phyloP scores from a whole-genome alignment of 2,797 vertebrate species.

The Xiphophorus birchmanni region DNA sequence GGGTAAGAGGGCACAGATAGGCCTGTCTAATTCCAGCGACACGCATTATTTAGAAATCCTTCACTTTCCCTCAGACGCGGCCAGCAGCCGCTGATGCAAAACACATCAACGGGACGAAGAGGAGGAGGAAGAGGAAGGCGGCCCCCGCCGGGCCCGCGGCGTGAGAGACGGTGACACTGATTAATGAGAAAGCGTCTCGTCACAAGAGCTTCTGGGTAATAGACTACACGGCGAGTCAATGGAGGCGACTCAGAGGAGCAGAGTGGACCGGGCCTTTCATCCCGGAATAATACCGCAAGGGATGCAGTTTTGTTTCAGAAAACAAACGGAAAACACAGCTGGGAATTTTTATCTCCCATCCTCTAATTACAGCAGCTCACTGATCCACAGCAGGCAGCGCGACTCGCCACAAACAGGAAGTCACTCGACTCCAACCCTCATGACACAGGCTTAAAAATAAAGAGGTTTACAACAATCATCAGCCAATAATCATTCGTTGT shows the following conservation, averaged over 20 bases:
- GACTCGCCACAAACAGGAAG: background rate
- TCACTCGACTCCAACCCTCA: background rate
- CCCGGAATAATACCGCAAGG: constrained; percentile 2
- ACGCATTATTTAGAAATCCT: constrained; percentile 52
- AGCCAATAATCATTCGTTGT: background rate
- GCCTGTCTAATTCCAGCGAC: constrained; percentile 43
- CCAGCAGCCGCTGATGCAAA: constrained; percentile 36
- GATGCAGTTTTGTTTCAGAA: background rate
- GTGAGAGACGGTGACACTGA: constrained; percentile 62
- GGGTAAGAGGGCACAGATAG: constrained; percentile 52
- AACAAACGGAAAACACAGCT: background rate
- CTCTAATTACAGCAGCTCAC: background rate
- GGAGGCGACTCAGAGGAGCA: constrained; percentile 28
- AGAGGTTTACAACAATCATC: background rate
- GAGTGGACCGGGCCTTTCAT: constrained; percentile 24
- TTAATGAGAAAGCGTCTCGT: constrained; percentile 63
- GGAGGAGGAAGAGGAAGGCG: constrained; percentile 1
- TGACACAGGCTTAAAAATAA: background rate
- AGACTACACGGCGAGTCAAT: constrained; percentile 54
- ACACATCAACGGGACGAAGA: constrained; percentile 15
- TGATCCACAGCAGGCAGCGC: background rate
- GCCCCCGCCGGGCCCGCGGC: constrained; percentile 32
- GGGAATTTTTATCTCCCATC: background rate
- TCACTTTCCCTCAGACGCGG: constrained; percentile 36
- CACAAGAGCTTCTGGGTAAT: constrained; percentile 50